phyloP scores from a whole-genome alignment of 2,797 vertebrate species.

The Ptychobarbus kaznakovi region DNA sequence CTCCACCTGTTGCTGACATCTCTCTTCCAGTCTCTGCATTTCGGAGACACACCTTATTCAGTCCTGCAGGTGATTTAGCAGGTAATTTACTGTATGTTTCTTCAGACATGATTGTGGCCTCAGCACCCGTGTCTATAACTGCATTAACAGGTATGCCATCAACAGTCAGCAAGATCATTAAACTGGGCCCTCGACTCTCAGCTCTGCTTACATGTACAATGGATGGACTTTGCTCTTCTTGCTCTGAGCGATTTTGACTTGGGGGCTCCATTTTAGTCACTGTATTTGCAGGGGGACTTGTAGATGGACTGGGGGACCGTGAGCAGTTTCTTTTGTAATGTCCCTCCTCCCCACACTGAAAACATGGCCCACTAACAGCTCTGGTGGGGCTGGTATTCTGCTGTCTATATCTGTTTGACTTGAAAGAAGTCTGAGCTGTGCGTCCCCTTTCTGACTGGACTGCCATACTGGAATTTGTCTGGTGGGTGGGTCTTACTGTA shows the following conservation, averaged over 20 bases:
- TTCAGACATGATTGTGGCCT: slow-evolving; percentile 22
- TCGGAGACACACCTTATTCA: slow-evolving; percentile 3
- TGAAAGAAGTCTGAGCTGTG: not conserved
- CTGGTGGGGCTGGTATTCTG: not conserved
- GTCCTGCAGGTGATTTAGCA: not conserved
- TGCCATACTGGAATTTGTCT: not conserved
- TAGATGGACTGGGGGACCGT: not conserved
- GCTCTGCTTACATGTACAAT: slow-evolving; percentile 7
- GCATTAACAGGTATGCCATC: slow-evolving; percentile 10
- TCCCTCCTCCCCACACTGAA: slow-evolving; percentile 4
- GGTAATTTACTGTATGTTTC: not conserved
- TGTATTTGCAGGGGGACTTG: not conserved
- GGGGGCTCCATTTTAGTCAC: not conserved
- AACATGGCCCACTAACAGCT: not conserved
- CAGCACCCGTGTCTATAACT: slow-evolving; percentile 11
- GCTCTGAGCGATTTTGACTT: not conserved
- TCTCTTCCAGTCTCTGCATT: too few species aligned
- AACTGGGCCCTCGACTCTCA: slow-evolving; percentile 10
- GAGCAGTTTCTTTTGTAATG: not conserved
- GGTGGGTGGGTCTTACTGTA: not conserved
- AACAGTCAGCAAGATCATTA: slow-evolving; percentile 4
- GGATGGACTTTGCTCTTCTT: not conserved
- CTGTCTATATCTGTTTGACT: not conserved
- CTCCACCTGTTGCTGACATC: too few species aligned
- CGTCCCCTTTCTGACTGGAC: not conserved